A percentile compares a stretch with the other conserved stretches of the same genome.
phyloP scores from a whole-genome alignment of 2,888 invertebrate species.

The Hetaerina titia region DNA sequence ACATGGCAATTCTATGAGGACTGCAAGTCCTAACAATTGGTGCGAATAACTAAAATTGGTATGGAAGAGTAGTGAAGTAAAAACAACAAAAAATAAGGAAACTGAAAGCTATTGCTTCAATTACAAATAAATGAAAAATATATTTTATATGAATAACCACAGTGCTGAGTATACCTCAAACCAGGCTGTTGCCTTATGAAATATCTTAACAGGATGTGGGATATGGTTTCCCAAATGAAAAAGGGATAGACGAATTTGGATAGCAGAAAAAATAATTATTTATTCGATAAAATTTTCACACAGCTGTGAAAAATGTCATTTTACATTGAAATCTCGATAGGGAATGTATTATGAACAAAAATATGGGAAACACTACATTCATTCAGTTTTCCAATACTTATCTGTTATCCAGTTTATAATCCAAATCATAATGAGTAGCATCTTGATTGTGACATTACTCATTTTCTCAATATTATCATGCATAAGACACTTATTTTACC shows the following conservation, averaged over 20 bases:
- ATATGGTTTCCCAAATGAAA: not conserved
- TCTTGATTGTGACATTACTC: not conserved
- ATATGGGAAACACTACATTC: not conserved
- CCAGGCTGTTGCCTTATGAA: not conserved
- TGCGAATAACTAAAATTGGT: too few species aligned
- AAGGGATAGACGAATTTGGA: not conserved
- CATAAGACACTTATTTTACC: conserved; percentile 34
- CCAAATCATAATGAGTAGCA: not conserved
- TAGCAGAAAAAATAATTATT: conserved; percentile 27
- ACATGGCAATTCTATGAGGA: too few species aligned
- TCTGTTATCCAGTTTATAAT: conserved; percentile 21
- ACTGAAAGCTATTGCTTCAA: too few species aligned
- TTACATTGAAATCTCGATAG: not conserved
- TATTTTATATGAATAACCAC: too few species aligned
- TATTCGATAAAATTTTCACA: conserved; percentile 1
- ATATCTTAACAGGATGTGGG: not conserved
- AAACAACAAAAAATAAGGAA: too few species aligned
- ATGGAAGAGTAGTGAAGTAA: too few species aligned
- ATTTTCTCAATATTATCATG: conserved; percentile 16
- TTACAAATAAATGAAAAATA: too few species aligned
- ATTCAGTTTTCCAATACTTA: not conserved
- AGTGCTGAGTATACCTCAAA: not conserved
- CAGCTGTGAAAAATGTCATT: not conserved
- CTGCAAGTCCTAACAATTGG: too few species aligned
- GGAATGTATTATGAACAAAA: not conserved